Conservation (phyloP, 2,888 invertebrate genomes). For the Spodoptera picta region DNA sequence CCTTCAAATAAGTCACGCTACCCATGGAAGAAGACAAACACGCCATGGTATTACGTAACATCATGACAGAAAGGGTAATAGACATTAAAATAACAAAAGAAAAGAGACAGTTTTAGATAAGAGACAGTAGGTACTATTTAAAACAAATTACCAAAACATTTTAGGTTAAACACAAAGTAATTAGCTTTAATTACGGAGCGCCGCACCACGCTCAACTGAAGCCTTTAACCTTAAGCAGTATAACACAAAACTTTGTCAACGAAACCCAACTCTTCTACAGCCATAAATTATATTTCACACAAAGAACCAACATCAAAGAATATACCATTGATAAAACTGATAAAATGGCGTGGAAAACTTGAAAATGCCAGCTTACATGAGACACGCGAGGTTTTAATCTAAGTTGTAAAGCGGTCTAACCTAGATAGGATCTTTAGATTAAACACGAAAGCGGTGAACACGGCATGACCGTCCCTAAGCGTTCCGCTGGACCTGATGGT, state of each 20-base stretch:
- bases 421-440: constrained; percentile 31
- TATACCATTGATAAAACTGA: constrained; percentile 31
- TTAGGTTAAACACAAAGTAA: no score
- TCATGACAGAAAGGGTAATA: background rate
- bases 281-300: constrained; percentile 29
- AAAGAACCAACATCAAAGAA: constrained; percentile 12
- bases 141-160: no score
- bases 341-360: constrained; percentile 22
- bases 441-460: constrained; percentile 42
- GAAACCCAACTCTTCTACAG: constrained; percentile 3
- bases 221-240: no score
- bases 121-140: no score
- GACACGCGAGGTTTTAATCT: constrained; percentile 53
- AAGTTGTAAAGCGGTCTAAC: constrained; percentile 42
- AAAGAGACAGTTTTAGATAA: no score
- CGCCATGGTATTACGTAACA: constrained; percentile 10
- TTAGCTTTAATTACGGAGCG: no score
- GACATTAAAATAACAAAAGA: no score
- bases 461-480: no score
- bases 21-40: constrained; percentile 17
- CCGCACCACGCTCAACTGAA: no score
- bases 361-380: constrained; percentile 42
- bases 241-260: constrained; percentile 9
- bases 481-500: no score
- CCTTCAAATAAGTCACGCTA: constrained; percentile 34